Base-by-base conservation (phyloP, 1,140 invertebrate species). In the Polyergus mexicanus region DNA sequence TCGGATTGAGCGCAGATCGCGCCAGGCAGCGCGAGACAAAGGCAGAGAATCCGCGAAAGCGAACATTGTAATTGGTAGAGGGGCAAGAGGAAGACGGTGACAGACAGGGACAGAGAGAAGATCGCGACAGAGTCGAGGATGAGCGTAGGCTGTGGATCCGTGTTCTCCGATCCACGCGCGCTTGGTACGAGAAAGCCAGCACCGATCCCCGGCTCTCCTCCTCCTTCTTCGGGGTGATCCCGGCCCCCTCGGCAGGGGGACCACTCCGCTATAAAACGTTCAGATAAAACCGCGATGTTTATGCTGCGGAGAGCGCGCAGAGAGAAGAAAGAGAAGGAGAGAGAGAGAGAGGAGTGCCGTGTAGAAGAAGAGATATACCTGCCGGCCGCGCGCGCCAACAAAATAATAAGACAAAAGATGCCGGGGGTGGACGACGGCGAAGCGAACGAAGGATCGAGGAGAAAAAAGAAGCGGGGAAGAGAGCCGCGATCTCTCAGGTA, bases 211-310 rank as follows among this genome's bases (percentile, higher is more conserved):
- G 75, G 75, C 58, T 75, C 74, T 65, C 81, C 47, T 72, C 35
- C 85, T 76, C 54, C 81, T 63, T 84, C 86, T 63, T 69, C 85
- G 56, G 71, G 65, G 62, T 76, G 78, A 85, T 84, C 77, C 66
- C 16, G 44, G 83, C 69, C 89, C 80, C 62, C 47, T 72, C 83
- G 72, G 68, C 58, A 47, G 60, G 76, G 60, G 76, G 81, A 87
- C 87, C 87, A 63, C 51, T 51, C 77, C 86, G 91, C 86, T 89
- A 92, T 92, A 93, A 94, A 93, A 94, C 91, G 86, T 84, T 89
- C 90, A 92, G 90, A 94, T 93, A 94, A 94, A 93, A 89, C 89
- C 88, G 89, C 88, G 78, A 92, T 92, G 88, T 94, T 94, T 94
- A 94, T 94, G 93, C n/a, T 93, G 90, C 86, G 87, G 86, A 87